Conservation (phyloP, 2,888 invertebrate genomes). For the Harpagoxenus sublaevis region DNA sequence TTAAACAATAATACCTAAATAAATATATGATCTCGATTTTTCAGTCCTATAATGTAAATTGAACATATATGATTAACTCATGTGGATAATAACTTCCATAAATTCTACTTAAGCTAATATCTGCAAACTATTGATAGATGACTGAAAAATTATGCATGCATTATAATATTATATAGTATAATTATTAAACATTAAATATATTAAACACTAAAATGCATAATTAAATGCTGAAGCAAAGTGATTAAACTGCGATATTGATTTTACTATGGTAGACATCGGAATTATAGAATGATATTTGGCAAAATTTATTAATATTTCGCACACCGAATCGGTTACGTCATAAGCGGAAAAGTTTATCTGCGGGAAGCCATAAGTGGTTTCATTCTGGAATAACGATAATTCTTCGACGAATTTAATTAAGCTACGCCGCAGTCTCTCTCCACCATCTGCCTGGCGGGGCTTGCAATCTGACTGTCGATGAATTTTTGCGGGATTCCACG, state of each 20-base stretch:
- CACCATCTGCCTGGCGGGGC: slow-evolving; percentile 40
- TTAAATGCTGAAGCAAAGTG: not conserved
- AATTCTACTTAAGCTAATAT: not conserved
- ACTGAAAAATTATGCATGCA: not conserved
- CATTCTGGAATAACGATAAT: slow-evolving; percentile 70
- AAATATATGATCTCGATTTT: slow-evolving; percentile 9
- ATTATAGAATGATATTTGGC: slow-evolving; percentile 9
- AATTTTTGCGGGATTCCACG: slow-evolving; percentile 65
- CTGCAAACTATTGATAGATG: not conserved
- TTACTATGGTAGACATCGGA: not conserved
- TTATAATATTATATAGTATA: not conserved
- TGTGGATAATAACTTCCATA: not conserved
- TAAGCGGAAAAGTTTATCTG: slow-evolving; percentile 61
- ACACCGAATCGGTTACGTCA: not conserved
- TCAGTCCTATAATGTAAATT: not conserved
- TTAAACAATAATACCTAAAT: slow-evolving; percentile 3
- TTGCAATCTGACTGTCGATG: slow-evolving; percentile 70
- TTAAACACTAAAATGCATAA: slow-evolving; percentile 8
- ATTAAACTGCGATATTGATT: slow-evolving; percentile 17
- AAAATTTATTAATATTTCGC: slow-evolving; percentile 36
- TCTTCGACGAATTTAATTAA: slow-evolving; percentile 73
- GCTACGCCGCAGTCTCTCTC: slow-evolving; percentile 59
- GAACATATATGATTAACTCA: not conserved
- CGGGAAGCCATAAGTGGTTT: slow-evolving; percentile 65
- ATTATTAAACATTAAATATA: not conserved